Evolutionary conservation across 2,797 vertebrate species (phyloP), one percentile per base, ranked within the genome.

Genomic region (Ataeniobius toweri): DNA sequence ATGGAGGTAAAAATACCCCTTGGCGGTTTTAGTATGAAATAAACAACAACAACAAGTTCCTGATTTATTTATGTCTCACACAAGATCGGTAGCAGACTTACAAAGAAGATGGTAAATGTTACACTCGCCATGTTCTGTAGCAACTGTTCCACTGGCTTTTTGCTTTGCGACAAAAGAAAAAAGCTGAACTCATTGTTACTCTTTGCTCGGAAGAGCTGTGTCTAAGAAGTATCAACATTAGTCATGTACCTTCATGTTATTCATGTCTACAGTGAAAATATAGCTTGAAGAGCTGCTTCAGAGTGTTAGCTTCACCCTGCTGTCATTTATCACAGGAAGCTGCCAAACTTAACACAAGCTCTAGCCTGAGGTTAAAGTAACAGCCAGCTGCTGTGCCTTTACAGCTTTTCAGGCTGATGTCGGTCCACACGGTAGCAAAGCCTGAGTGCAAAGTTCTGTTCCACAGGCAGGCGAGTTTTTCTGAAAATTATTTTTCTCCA

Each of bases 341-440:
- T 46, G 56, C 12, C 56, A 48, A 12, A 31, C 41, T 46, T 46
- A 48, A 61, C 44, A 39, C 28, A 20, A 31, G 18, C 18, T 71
- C 48, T 53, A 36, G 70, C 70, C 70, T 53, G 50, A 18, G 20
- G 50, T 53, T 53, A 53, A 71, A 36, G 70, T 22, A 28, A 28
- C 71, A 73, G 39, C 53, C 55, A 22, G n/a, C 36, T 59, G 22
- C 41, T 63, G 73, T 20, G 61, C 61, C 61, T 65, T 36, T 74
- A 31, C 59, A 26, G 72, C 56, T 48, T 59, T 63, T 8, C 6
- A 5, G 20, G 20, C 59, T 36, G 72, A 39, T 71, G 70, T 71
- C 5, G 12, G 18, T 71, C 36, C 63, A 67, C 63, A 67, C 16
- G 24, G n/a, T 24, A 20, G 44, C 13, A 7, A 28, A 48, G 24